Conservation (phyloP, 2,113 vertebrate genomes). For the Dascyllus trimaculatus region DNA sequence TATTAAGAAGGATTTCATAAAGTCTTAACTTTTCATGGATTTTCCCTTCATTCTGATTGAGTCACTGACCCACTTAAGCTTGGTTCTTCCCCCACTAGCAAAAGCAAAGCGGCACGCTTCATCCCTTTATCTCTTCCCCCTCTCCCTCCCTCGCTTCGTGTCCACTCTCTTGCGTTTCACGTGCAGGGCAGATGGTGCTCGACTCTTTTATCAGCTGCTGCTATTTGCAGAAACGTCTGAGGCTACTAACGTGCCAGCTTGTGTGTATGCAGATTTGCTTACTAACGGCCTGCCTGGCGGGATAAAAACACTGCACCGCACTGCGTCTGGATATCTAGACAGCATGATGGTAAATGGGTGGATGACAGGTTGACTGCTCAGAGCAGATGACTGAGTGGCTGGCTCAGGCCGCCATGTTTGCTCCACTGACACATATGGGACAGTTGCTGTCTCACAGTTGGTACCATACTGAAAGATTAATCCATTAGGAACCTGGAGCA, state of each 20-base stretch:
- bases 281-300: slow-evolving; percentile 13
- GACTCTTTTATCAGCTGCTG: slow-evolving; percentile 43
- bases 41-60: slow-evolving; percentile 35
- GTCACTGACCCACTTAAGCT: slow-evolving; percentile 63
- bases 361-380: slow-evolving; percentile 26
- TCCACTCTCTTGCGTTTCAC: slow-evolving; percentile 45
- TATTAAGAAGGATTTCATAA: neutral
- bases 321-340: slow-evolving; percentile 34
- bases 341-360: slow-evolving; percentile 22
- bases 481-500: neutral
- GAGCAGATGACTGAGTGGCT: slow-evolving; percentile 53
- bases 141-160: neutral
- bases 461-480: neutral
- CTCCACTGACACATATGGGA: slow-evolving; percentile 65
- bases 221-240: slow-evolving; percentile 62
- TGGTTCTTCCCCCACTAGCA: slow-evolving; percentile 26
- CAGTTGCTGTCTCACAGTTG: neutral
- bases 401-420: slow-evolving; percentile 35
- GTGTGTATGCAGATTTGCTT: slow-evolving; percentile 38
- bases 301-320: neutral
- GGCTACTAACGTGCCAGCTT: slow-evolving; percentile 7
- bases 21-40: slow-evolving; percentile 21
- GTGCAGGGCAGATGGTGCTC: slow-evolving; percentile 67
- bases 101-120: slow-evolving; percentile 53
- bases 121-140: slow-evolving; percentile 50